Conservation (phyloP, 1,140 invertebrate species). For the Zaprionus inermis region DNA sequence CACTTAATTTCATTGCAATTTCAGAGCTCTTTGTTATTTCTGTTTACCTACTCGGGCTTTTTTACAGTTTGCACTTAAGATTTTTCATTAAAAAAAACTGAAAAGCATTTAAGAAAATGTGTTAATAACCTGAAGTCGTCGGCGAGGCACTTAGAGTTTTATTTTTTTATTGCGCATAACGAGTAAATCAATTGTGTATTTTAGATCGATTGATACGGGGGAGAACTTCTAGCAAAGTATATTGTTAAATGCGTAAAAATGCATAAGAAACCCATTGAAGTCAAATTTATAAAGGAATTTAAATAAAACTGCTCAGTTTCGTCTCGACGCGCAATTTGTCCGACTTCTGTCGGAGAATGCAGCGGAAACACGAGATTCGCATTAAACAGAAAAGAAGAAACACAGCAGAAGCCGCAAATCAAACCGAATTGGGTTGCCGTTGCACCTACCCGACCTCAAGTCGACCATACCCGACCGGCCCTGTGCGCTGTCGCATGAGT, state of each 20-base stretch:
- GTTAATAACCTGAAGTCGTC: neutral
- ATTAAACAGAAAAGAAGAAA: constrained; percentile 50
- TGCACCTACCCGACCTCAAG: neutral
- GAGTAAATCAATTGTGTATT: neutral
- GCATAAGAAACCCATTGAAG: too few relatives aligned
- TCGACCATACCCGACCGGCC: constrained; percentile 15
- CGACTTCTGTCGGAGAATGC: constrained; percentile 30
- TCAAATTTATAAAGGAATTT: neutral
- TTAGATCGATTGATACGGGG: too few relatives aligned
- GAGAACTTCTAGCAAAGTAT: too few relatives aligned
- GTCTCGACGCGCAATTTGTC: neutral
- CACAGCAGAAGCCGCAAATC: constrained; percentile 46
- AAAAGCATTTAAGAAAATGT: neutral
- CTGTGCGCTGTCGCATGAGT: constrained; percentile 41
- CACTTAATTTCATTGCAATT: constrained; percentile 30
- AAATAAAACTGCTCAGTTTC: neutral
- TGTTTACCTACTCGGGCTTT: constrained; percentile 7
- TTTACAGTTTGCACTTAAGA: neutral
- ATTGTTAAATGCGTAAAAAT: too few relatives aligned
- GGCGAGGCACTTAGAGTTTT: neutral
- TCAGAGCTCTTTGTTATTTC: constrained; percentile 19
- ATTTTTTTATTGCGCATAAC: neutral
- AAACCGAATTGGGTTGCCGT: constrained; percentile 48
- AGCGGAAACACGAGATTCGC: constrained; percentile 65
- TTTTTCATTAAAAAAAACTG: neutral